Evolutionary conservation across 2,888 invertebrate species (phyloP).

Genomic region (Lissonota sp.): DNA sequence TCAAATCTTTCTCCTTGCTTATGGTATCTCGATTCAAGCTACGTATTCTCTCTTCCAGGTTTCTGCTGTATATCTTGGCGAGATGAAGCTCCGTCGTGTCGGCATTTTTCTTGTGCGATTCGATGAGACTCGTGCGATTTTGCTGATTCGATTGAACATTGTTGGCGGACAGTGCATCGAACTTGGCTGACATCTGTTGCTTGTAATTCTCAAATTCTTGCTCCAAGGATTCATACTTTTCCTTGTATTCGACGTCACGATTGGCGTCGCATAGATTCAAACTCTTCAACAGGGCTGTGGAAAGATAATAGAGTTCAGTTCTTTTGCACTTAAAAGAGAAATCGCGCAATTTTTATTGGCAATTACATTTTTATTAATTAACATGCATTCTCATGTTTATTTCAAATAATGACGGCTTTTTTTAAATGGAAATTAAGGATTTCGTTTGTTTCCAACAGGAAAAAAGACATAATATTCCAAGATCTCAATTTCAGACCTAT

Average conservation of each 20-base stretch:
- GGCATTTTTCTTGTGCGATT: conserved; percentile 69
- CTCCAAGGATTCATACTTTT: conserved; percentile 87
- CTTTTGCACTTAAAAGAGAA: no score
- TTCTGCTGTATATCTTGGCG: conserved; percentile 87
- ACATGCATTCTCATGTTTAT: background rate
- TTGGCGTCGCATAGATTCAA: conserved; percentile 75
- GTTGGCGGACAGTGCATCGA: conserved; percentile 56
- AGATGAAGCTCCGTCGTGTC: conserved; percentile 81
- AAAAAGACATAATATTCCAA: no score
- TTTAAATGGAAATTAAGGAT: no score
- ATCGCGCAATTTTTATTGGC: no score
- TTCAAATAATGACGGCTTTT: background rate
- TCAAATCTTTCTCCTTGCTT: conserved; percentile 87
- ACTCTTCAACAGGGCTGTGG: conserved; percentile 83
- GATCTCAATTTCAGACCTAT: no score
- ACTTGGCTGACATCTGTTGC: conserved; percentile 75
- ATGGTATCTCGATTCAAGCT: conserved; percentile 87
- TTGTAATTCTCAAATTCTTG: conserved; percentile 89
- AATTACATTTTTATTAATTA: no score
- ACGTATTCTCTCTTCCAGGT: conserved; percentile 88
- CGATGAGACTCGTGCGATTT: conserved; percentile 67
- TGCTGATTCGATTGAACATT: conserved; percentile 49
- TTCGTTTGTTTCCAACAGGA: no score
- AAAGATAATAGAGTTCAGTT: background rate
- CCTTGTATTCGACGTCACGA: conserved; percentile 85